Conservation (phyloP, 2,888 invertebrate genomes). For the Mesorhabditis sp. region DNA sequence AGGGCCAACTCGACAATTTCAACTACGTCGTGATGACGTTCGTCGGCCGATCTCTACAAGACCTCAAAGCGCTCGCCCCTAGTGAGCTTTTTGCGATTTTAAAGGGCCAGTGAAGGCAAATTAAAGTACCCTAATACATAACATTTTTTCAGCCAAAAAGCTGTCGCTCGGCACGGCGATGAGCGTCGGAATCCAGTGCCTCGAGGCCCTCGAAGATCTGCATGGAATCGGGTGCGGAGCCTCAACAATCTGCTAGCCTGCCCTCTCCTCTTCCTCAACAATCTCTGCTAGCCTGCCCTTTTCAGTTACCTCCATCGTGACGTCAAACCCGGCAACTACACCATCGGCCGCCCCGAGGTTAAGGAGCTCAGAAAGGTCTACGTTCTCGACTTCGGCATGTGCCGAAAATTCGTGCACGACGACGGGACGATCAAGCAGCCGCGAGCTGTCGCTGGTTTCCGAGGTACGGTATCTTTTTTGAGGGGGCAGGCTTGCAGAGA, state of each 20-base stretch:
- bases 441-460: conserved; percentile 42
- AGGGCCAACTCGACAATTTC: conserved; percentile 31
- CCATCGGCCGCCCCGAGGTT: conserved; percentile 28
- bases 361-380: conserved; percentile 46
- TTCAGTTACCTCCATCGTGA: conserved; percentile 31
- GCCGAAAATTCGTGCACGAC: conserved; percentile 44
- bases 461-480: conserved; percentile 16
- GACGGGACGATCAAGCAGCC: conserved; percentile 43
- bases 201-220: conserved; percentile 52
- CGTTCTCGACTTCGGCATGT: conserved; percentile 52
- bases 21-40: conserved; percentile 51
- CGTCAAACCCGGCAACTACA: conserved; percentile 33
- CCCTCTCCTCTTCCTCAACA: too few species aligned
- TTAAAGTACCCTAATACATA: background rate
- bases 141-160: conserved; percentile 22
- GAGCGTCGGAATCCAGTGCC: conserved; percentile 38
- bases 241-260: too few species aligned
- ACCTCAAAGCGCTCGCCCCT: conserved; percentile 22
- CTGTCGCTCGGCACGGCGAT: conserved; percentile 41
- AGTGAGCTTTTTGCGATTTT: conserved; percentile 10
- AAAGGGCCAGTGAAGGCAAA: conserved; percentile 21
- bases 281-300: too few species aligned
- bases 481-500: too few species aligned
- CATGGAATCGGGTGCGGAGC: conserved; percentile 36
- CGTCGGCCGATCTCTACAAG: conserved; percentile 45